phyloP scores from a whole-genome alignment of 2,113 vertebrate species.

The Prinia subflava region DNA sequence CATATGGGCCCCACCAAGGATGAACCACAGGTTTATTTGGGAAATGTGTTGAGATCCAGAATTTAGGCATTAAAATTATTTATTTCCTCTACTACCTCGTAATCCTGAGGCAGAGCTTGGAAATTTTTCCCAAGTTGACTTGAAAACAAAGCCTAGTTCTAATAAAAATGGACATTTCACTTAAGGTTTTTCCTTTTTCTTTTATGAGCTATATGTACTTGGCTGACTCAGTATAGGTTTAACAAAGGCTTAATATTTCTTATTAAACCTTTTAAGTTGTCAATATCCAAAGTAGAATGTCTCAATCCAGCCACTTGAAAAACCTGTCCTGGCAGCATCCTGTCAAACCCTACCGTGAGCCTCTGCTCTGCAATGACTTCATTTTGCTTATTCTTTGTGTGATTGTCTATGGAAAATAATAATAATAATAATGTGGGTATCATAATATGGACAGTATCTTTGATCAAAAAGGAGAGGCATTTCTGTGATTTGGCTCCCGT shows the following conservation, averaged over 20 bases:
- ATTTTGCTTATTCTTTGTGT: neutral
- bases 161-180: neutral
- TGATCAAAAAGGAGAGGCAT: neutral
- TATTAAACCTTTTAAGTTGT: neutral
- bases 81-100: accelerated
- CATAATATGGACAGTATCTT: neutral
- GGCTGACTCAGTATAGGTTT: neutral
- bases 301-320: neutral
- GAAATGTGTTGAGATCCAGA: neutral
- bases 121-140: neutral
- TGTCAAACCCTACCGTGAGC: accelerated
- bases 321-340: neutral
- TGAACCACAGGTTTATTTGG: neutral
- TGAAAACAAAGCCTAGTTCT: neutral
- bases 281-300: neutral
- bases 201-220: neutral
- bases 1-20: neutral
- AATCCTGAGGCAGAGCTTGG: accelerated
- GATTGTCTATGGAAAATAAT: neutral
- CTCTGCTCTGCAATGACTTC: neutral
- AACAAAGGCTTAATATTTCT: neutral
- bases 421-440: neutral
- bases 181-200: neutral
- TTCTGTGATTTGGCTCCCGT: accelerated
- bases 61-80: neutral